These are phyloP conservation scores for Paramuricea clavata DNA, from an alignment of 92 coral and sea anemone species.

Conservation along the genomic window DNA sequence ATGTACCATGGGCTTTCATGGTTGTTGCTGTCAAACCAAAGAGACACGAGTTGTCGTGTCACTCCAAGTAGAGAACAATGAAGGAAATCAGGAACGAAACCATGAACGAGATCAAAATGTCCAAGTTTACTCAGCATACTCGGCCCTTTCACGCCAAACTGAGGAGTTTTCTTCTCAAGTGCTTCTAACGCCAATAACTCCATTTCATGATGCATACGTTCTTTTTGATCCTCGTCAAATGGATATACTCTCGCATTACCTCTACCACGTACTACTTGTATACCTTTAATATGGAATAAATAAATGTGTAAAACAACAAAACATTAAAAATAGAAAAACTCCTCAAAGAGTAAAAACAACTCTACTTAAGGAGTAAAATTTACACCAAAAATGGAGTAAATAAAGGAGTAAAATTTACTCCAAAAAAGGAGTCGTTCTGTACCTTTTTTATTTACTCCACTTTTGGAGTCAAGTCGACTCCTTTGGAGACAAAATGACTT, in stretches of 20 bases:
- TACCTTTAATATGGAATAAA: too few relatives aligned
- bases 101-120: slow-evolving; percentile 35
- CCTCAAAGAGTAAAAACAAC: too few relatives aligned
- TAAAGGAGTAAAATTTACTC: too few relatives aligned
- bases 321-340: too few relatives aligned
- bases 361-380: too few relatives aligned
- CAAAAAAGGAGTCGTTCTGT: too few relatives aligned
- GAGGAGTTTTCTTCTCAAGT: not conserved
- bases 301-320: too few relatives aligned
- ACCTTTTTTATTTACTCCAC: too few relatives aligned
- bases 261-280: slow-evolving; percentile 14
- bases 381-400: too few relatives aligned
- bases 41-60: slow-evolving; percentile 11
- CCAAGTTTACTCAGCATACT: not conserved
- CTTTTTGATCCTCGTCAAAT: slow-evolving; percentile 14
- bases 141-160: slow-evolving; percentile 40
- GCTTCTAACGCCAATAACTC: not conserved
- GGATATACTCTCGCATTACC: slow-evolving; percentile 5
- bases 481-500: too few relatives aligned
- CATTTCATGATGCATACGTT: not conserved
- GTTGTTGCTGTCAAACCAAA: slow-evolving; percentile 10
- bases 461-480: too few relatives aligned
- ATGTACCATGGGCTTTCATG: slow-evolving; percentile 40
- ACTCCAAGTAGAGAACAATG: slow-evolving; percentile 24
- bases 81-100: slow-evolving; percentile 26